A percentile compares a stretch with the other conserved stretches of the same genome.
Evolutionary conservation across 2,113 vertebrate species (phyloP).

Genomic region (Rhinoderma darwinii): DNA sequence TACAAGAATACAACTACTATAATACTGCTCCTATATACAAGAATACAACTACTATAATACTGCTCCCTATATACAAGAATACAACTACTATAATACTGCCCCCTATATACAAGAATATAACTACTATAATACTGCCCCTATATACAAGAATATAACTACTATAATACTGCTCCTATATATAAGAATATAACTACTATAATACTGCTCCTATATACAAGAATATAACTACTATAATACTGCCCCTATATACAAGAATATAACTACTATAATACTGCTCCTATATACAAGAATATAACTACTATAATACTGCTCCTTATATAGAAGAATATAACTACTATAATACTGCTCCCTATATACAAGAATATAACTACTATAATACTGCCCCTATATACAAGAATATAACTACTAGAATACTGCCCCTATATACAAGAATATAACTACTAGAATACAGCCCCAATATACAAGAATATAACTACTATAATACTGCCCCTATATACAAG

Average conservation of each 20-base stretch:
- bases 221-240: slow-evolving; percentile 8
- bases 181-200: slow-evolving; percentile 10
- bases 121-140: neutral
- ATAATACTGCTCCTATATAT: neutral
- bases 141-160: neutral
- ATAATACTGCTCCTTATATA: neutral
- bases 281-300: neutral
- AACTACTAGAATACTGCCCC: neutral
- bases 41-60: neutral
- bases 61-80: neutral
- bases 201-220: neutral
- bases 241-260: neutral
- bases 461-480: too few relatives aligned
- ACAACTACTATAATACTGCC: neutral
- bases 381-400: neutral
- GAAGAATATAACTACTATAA: neutral
- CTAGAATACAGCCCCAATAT: too few relatives aligned
- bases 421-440: too few relatives aligned
- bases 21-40: neutral
- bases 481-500: neutral
- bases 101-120: neutral
- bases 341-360: neutral
- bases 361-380: slow-evolving; percentile 6
- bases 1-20: too few relatives aligned
- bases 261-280: neutral